These are phyloP conservation scores for Apantesis nais DNA, from an alignment of 2,888 invertebrate species.

Conservation along the genomic window DNA sequence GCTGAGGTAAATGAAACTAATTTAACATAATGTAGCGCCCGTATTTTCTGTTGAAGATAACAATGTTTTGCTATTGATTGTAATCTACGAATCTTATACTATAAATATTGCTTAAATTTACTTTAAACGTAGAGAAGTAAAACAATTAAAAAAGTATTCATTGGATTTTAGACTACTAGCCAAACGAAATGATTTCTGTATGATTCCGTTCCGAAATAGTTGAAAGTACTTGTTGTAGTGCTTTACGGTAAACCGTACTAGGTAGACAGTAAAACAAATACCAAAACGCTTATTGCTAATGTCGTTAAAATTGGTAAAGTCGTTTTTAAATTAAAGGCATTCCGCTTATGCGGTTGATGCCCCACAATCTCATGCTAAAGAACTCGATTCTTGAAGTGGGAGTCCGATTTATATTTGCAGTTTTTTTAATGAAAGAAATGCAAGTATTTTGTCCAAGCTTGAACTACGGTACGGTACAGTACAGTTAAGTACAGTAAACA, in stretches of 20 bases:
- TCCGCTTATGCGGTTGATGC: neutral
- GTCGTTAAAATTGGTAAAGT: neutral
- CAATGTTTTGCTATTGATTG: neutral
- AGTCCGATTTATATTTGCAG: no score
- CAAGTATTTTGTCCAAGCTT: no score
- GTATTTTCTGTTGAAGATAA: neutral
- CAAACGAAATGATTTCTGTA: neutral
- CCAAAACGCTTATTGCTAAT: neutral
- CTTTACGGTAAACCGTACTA: neutral
- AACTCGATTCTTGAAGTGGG: neutral
- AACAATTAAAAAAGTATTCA: no score
- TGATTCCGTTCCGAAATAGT: neutral
- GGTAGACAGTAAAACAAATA: no score
- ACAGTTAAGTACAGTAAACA: neutral
- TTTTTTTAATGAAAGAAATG: neutral
- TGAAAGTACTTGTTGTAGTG: neutral
- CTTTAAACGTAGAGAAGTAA: neutral
- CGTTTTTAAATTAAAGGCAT: neutral
- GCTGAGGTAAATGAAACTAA: neutral
- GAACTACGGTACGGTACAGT: no score
- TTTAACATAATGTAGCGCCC: conserved; percentile 10
- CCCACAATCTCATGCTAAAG: no score
- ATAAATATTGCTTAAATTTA: neutral
- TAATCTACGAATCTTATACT: neutral
- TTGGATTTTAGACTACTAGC: neutral